Percentiles rank a stretch among this genome's conserved stretches.
These are phyloP conservation scores for Anoplopoma fimbria DNA, from an alignment of 2,113 vertebrate genomes.

Conservation along the genomic window DNA sequence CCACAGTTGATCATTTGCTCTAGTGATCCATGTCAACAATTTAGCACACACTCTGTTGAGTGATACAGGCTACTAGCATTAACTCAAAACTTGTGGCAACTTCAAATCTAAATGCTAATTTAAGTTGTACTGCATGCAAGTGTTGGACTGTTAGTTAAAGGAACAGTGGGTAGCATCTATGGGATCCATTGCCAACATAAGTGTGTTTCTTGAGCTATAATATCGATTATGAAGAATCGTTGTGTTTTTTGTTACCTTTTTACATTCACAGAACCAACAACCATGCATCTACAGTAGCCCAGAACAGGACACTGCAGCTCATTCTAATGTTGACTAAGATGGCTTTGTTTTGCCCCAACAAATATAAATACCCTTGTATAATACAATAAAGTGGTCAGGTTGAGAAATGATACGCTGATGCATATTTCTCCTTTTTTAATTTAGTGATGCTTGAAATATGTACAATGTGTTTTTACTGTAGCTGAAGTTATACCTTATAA, in stretches of 20 bases:
- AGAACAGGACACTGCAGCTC: no score
- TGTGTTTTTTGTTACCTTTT: neutral
- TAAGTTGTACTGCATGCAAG: neutral
- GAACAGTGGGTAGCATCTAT: neutral
- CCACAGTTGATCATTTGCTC: slow-evolving; percentile 49
- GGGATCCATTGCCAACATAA: neutral
- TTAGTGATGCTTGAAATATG: no score
- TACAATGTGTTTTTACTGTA: no score
- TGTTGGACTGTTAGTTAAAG: neutral
- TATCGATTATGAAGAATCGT: neutral
- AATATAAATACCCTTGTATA: no score
- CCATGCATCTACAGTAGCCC: no score
- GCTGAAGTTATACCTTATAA: no score
- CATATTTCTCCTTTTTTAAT: no score
- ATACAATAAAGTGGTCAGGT: no score
- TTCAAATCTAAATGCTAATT: slow-evolving; percentile 46
- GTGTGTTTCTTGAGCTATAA: neutral
- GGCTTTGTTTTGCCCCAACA: no score
- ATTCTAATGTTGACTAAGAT: no score
- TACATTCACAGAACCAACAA: neutral
- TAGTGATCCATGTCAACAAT: slow-evolving; percentile 29
- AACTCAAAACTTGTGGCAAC: slow-evolving; percentile 4
- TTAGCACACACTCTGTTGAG: neutral
- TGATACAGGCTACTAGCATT: neutral
- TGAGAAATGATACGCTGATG: no score